Evolutionary conservation across 2,797 vertebrate species (phyloP).

Genomic region (Bryconaethiops microstoma): DNA sequence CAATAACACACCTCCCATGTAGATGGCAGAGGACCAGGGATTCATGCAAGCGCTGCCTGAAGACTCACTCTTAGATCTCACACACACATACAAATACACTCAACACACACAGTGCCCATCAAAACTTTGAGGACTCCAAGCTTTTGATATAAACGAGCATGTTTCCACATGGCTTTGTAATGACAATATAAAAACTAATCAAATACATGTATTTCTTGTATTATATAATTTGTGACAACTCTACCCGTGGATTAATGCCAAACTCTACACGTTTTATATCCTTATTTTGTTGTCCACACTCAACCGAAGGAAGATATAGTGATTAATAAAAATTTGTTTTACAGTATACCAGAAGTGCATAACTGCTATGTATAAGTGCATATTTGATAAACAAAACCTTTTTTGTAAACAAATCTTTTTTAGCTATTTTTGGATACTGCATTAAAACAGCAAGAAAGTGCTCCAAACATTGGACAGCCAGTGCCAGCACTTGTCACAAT

Average conservation of each 20-base stretch:
- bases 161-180: neutral
- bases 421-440: neutral
- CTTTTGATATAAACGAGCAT: neutral
- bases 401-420: neutral
- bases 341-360: neutral
- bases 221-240: neutral
- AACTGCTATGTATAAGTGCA: neutral
- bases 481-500: conserved; percentile 20
- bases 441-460: neutral
- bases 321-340: neutral
- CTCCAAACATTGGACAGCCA: neutral
- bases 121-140: neutral
- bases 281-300: neutral
- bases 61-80: conserved; percentile 41
- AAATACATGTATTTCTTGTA: neutral
- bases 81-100: conserved; percentile 21
- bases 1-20: conserved; percentile 63
- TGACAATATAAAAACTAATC: neutral
- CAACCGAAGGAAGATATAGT: neutral
- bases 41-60: conserved; percentile 47
- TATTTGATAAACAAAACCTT: neutral
- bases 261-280: neutral
- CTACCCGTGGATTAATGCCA: neutral
- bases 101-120: neutral
- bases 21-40: conserved; percentile 60